Conservation (phyloP, 2,888 invertebrate genomes). For the Salpingus planirostris region DNA sequence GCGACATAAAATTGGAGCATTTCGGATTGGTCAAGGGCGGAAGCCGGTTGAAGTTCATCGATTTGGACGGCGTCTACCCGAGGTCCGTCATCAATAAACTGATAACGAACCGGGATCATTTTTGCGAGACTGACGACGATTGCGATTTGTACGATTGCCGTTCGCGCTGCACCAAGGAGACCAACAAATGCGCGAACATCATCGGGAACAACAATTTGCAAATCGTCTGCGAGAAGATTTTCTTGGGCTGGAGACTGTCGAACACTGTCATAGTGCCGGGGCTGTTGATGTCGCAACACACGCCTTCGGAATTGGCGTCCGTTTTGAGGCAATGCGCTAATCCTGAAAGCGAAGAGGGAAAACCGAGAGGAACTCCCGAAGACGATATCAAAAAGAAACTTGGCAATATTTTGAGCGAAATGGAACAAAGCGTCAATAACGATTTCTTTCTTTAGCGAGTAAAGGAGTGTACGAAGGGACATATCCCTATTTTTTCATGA, state of each 20-base stretch:
- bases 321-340: conserved; percentile 52
- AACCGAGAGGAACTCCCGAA: conserved; percentile 43
- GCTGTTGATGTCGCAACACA: conserved; percentile 50
- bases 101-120: conserved; percentile 32
- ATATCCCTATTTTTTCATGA: too few species aligned
- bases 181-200: conserved; percentile 46
- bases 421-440: conserved; percentile 26
- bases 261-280: conserved; percentile 54
- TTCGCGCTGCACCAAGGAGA: conserved; percentile 48
- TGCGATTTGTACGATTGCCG: conserved; percentile 61
- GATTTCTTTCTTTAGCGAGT: conserved; percentile 3
- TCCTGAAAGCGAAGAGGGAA: conserved; percentile 42
- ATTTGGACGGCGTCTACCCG: conserved; percentile 55
- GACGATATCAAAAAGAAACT: conserved; percentile 45
- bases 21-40: conserved; percentile 48
- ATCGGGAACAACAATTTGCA: conserved; percentile 59
- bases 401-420: conserved; percentile 46
- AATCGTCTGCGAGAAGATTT: conserved; percentile 57
- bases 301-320: conserved; percentile 49
- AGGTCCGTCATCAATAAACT: conserved; percentile 45
- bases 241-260: conserved; percentile 54
- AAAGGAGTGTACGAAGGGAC: too few species aligned
- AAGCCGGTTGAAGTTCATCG: conserved; percentile 51
- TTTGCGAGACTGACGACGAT: conserved; percentile 51
- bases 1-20: conserved; percentile 59